Evolutionary conservation across 2,797 vertebrate genomes (phyloP), one percentile per base, ranked within the genome.

Genomic region (Melanogrammus aeglefinus): DNA sequence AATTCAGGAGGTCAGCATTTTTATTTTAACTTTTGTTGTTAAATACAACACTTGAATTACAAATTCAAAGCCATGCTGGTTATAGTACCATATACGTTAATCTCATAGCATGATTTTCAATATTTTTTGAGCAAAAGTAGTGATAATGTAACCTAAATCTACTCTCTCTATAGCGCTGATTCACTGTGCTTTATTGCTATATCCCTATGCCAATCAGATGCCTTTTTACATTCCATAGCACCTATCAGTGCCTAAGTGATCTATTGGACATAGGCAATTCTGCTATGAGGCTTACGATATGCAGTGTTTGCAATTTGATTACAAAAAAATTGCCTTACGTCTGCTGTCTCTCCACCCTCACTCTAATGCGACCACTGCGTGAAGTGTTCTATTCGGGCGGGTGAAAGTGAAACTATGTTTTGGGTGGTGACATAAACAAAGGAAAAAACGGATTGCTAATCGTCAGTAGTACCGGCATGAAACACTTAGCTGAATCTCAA

Each of bases 381-480:
- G 84, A 91, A 81, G 77, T 84, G 29, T 9, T 81, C 13, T n/a
- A 83, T 92, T 27, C n/a, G 90, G 88, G 31, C 36, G 41, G 16
- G 31, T 92, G 31, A 88, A 83, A 73, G 81, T 92, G 41, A 86
- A 83, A 79, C 82, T 87, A n/a, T n/a, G 57, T 8, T 82, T 7
- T 81, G 77, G n/a, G n/a, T 51, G 90, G 87, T 33, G 87, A 92
- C 85, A 88, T 92, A 80, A 89, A n/a, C 83, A 27, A 81, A 85
- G 75, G 90, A 85, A 63, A 86, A 24, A 0, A 90, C 85, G 0
- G 88, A 91, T 0, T n/a, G 89, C 86, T 2, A 87, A n/a, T 91
- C 16, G 89, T 92, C 72, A 92, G 63, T 84, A 88, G 86, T 84
- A 89, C 89, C 13, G n/a, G n/a, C n/a, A n/a, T n/a, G n/a, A n/a